Evolutionary conservation across 1,140 invertebrate species (phyloP).

Genomic region (Phocides pigmalion): DNA sequence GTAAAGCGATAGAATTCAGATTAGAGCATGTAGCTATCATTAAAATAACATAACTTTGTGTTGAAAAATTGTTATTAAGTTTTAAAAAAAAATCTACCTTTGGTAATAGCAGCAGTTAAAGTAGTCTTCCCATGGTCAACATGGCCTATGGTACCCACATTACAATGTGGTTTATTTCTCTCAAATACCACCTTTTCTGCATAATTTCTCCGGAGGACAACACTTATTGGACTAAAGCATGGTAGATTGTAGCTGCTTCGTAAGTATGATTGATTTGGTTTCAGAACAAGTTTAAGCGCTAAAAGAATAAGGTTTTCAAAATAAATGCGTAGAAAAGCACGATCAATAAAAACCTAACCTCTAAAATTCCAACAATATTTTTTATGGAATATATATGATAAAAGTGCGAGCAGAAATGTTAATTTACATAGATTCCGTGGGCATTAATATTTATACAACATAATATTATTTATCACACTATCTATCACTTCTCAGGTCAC

Average conservation of each 20-base stretch:
- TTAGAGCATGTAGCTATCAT: too few relatives aligned
- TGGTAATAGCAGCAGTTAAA: slow-evolving; percentile 98
- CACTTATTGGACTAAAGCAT: slow-evolving; percentile 64
- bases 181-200: slow-evolving; percentile 91
- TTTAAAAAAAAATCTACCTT: slow-evolving; percentile 79
- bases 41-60: too few relatives aligned
- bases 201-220: slow-evolving; percentile 81
- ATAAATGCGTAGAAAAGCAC: not conserved
- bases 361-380: slow-evolving; percentile 11
- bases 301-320: slow-evolving; percentile 35
- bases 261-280: slow-evolving; percentile 62
- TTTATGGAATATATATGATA: not conserved
- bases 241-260: slow-evolving; percentile 47
- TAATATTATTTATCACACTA: not conserved
- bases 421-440: too few relatives aligned
- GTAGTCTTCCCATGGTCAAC: slow-evolving; percentile 99
- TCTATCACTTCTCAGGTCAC: not conserved
- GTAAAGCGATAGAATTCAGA: slow-evolving; percentile 45
- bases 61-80: not conserved
- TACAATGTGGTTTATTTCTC: slow-evolving; percentile 97
- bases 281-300: slow-evolving; percentile 72
- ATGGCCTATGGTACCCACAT: slow-evolving; percentile 99
- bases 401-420: too few relatives aligned
- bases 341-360: slow-evolving; percentile 24
- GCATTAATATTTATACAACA: not conserved